phyloP scores from a whole-genome alignment of 1,140 invertebrate species.

The Bombus turneri region DNA sequence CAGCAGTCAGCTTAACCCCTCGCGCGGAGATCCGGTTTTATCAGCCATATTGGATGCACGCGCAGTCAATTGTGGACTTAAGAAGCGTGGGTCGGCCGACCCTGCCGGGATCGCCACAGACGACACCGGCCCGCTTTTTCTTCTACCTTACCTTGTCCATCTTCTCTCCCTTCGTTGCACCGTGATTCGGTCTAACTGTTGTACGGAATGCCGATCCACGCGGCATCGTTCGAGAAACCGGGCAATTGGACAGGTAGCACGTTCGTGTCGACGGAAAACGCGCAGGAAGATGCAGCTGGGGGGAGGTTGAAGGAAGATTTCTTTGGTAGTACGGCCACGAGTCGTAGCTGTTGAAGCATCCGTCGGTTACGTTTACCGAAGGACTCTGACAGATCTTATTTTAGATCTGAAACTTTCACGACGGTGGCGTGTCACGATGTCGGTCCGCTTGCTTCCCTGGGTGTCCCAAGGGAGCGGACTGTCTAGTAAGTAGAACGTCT shows the following conservation, averaged over 20 bases:
- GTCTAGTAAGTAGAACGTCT: too few relatives aligned
- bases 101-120: constrained; percentile 52
- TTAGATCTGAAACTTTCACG: too few relatives aligned
- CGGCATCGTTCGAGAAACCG: background rate
- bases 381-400: too few relatives aligned
- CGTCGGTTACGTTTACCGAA: too few relatives aligned
- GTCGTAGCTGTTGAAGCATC: too few relatives aligned
- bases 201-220: constrained; percentile 29
- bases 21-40: constrained; percentile 67
- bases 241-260: background rate
- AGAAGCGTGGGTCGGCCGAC: constrained; percentile 46
- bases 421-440: too few relatives aligned
- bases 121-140: constrained; percentile 51
- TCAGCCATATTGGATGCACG: constrained; percentile 62
- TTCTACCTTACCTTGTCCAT: constrained; percentile 29
- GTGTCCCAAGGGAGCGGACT: too few relatives aligned
- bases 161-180: background rate
- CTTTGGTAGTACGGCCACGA: too few relatives aligned
- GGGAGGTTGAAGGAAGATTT: too few relatives aligned
- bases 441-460: too few relatives aligned
- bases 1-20: constrained; percentile 47
- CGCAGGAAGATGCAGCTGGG: too few relatives aligned
- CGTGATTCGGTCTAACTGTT: constrained; percentile 29
- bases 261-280: too few relatives aligned
- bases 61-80: constrained; percentile 50